Evolutionary conservation across 1,140 invertebrate species (phyloP).

Genomic region (Harpegnathos saltator): DNA sequence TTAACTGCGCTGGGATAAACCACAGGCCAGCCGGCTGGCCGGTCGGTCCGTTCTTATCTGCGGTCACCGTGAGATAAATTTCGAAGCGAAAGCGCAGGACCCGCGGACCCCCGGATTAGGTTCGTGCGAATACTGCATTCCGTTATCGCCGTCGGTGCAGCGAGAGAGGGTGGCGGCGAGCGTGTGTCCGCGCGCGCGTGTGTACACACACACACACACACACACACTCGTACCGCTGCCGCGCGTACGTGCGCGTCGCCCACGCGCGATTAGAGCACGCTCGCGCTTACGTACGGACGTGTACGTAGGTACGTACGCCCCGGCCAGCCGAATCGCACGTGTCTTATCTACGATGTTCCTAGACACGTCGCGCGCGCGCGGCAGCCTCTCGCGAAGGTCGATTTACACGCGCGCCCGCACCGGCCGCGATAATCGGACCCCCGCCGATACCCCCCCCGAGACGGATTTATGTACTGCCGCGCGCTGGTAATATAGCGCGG

Average conservation of each 20-base stretch:
- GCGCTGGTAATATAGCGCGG: constrained; percentile 1
- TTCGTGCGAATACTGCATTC: constrained; percentile 75
- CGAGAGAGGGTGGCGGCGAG: constrained; percentile 36
- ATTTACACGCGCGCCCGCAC: constrained; percentile 37
- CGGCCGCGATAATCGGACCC: constrained; percentile 29
- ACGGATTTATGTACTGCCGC: constrained; percentile 44
- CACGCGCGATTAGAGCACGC: constrained; percentile 59
- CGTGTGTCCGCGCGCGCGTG: constrained; percentile 6
- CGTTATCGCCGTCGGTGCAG: constrained; percentile 72
- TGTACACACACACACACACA: neutral
- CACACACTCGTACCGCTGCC: neutral
- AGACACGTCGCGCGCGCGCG: constrained; percentile 34
- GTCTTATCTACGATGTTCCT: constrained; percentile 65
- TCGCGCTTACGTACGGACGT: constrained; percentile 41
- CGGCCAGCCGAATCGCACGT: constrained; percentile 61
- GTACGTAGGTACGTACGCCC: constrained; percentile 22
- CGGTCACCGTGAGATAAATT: constrained; percentile 71
- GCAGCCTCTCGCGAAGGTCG: constrained; percentile 44
- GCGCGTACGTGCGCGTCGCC: constrained; percentile 40
- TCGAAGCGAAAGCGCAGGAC: constrained; percentile 63
- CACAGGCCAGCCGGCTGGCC: constrained; percentile 32
- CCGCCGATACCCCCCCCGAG: constrained; percentile 26
- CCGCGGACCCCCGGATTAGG: constrained; percentile 70
- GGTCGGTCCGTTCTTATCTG: constrained; percentile 74
- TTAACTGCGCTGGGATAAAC: constrained; percentile 73